Evolutionary conservation across 92 coral and sea anemone species (phyloP), one percentile per base, ranked within the genome.

Genomic region (Umimayanthus kanabou): DNA sequence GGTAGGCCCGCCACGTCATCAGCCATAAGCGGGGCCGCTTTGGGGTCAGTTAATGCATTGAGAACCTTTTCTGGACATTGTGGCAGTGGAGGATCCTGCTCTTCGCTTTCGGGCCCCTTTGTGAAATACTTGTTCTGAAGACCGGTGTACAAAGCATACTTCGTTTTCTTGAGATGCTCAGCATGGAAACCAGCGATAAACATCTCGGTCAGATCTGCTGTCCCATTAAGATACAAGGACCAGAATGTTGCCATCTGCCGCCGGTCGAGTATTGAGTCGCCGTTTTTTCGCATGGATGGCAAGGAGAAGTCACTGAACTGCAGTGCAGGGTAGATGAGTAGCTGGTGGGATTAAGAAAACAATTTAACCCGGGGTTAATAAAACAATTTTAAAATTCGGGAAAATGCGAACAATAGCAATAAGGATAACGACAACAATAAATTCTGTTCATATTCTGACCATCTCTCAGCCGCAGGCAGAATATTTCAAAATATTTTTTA

Each of bases 1-100:
- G 93, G 91, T 26, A 82, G 42, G 22, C 88, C 86, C 18, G 80
- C 28, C 67, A 91, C 37, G 45, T 88, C 86, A 70, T 88, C 91
- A 57, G 91, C 93, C 77, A 91, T 47, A 22, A 91, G 86, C 30
- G 93, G 93, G 2, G 88, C 57, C 66, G 82, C 88, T 50, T 72
- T 69, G 53, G 90, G 90, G 75, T 91, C 90, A 22, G 85, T 88
- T n/a, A 91, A 82, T 22, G 88, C 76, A 9, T 77, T 71, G 39
- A 37, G 76, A 67, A 91, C 64, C 0, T 26, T 61, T 53, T 91
- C 88, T 0, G 89, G 91, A 67, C 85, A 73, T 16, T 77, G 39
- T 4, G 23, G 33, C 72, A 65, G 10, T 37, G 77, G 88, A 26
- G 86, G 4, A 26, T 28, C 9, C 7, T 79, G 37, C 22, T 25